Base-by-base conservation (phyloP, 2,113 vertebrate species). In the Spilogale gracilis region DNA sequence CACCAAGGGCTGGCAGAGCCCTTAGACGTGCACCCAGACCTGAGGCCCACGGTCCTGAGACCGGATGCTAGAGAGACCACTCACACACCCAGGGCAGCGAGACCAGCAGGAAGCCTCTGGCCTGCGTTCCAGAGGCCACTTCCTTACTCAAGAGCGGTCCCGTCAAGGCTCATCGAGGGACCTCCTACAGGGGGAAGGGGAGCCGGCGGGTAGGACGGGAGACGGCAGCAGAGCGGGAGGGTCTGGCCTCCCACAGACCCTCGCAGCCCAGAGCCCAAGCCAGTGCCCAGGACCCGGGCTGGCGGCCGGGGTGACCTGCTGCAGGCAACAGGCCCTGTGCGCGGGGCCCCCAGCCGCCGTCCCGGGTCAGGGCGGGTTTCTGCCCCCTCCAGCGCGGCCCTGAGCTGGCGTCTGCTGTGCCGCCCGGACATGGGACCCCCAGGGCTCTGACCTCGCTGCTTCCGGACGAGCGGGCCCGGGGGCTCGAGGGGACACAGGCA, bases 231-330 rank as follows among this genome's bases (percentile, higher is more conserved):
- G n/a, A 61, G 10, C 6, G 0, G 2, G 14, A 9, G 1, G 4
- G 30, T 32, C 74, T 12, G 50, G 71, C 63, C 48, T 12, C 60
- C 43, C n/a, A 6, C 69, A 61, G 38, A 56, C 10, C 61, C 27
- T 10, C 1, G 9, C 2, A 6, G 30, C 32, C 10, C n/a, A 5
- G 11, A 0, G 6, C 2, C 1, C 9, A 69, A 16, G 43, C 45
- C 9, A 4, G 4, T 4, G 17, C 25, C 45, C n/a, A 10, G 12
- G 61, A 54, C 4, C 25, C 5, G 2, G 61, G 71, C 16, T 14
- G 23, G 43, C 56, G 27, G 16, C 0, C 0, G 0, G 43, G 5
- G 0, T 6, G 16, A 32, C n/a, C 5, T 0, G 14, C 38, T 23
- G 73, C 12, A 11, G 9, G 7, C 0, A 3, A 6, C 3, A 38